Percentiles rank a stretch among this genome's conserved stretches.
phyloP scores from a whole-genome alignment of 2,113 vertebrate species.

The Rhinoderma darwinii region DNA sequence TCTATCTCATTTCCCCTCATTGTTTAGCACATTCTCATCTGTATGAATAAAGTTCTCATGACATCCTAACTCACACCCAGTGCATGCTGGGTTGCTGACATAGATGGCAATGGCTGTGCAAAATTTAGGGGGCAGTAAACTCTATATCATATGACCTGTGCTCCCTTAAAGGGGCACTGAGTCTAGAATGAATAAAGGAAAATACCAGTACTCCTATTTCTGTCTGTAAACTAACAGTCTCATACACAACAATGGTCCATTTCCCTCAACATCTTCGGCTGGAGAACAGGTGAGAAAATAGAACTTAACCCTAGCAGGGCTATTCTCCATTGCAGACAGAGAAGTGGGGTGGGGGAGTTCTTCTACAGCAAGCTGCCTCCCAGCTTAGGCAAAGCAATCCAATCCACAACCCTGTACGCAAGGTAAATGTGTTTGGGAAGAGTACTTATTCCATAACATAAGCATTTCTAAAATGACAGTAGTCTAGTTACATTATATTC shows the following conservation, averaged over 20 bases:
- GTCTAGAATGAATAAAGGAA: neutral
- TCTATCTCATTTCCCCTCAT: slow-evolving; percentile 23
- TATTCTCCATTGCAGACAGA: neutral
- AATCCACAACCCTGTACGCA: neutral
- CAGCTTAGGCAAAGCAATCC: neutral
- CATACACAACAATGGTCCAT: neutral
- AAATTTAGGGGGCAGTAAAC: neutral
- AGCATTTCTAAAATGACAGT: neutral
- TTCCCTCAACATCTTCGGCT: neutral
- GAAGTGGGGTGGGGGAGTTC: neutral
- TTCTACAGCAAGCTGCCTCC: neutral
- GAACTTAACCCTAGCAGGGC: neutral
- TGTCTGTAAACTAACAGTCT: neutral
- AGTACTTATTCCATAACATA: neutral
- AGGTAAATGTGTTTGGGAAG: neutral
- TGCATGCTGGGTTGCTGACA: neutral
- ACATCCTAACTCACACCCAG: neutral
- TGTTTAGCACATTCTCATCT: slow-evolving; percentile 18
- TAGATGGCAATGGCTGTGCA: neutral
- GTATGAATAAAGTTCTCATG: slow-evolving; percentile 1
- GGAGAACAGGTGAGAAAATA: neutral
- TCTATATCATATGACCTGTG: neutral
- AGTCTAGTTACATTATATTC: neutral
- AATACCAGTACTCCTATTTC: neutral
- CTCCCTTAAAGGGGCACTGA: neutral